Evolutionary conservation across 2,888 invertebrate species (phyloP).

Genomic region (Drosophila tripunctata): DNA sequence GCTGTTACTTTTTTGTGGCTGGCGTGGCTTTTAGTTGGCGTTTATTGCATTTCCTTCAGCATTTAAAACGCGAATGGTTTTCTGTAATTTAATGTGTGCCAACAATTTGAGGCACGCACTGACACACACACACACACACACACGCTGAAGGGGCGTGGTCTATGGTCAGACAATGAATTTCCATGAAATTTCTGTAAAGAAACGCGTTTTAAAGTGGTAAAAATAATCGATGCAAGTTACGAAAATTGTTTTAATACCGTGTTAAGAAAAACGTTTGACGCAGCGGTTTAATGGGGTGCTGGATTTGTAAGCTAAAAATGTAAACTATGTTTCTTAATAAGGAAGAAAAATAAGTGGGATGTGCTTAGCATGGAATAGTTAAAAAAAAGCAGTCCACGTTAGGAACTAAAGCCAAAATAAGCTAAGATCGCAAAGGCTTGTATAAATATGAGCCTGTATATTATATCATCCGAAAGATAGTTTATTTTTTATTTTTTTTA

Average conservation of each 20-base stretch:
- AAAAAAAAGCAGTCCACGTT: no score
- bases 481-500: no score
- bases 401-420: no score
- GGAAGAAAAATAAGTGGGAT: no score
- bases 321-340: no score
- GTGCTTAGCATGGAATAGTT: no score
- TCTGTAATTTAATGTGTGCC: conserved; percentile 66
- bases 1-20: conserved; percentile 17
- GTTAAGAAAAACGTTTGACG: neutral
- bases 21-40: conserved; percentile 65
- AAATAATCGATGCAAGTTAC: neutral
- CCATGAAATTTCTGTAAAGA: neutral
- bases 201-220: neutral
- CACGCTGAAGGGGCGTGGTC: conserved; percentile 28
- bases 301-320: no score
- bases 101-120: conserved; percentile 52
- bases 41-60: conserved; percentile 67
- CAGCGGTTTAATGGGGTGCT: no score
- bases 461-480: no score
- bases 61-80: conserved; percentile 63
- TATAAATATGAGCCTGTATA: no score
- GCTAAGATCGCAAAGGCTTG: no score
- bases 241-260: neutral
- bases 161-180: conserved; percentile 28
- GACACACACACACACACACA: conserved; percentile 10